phyloP scores from a whole-genome alignment of 2,113 vertebrate species.

The Mustelus asterias region DNA sequence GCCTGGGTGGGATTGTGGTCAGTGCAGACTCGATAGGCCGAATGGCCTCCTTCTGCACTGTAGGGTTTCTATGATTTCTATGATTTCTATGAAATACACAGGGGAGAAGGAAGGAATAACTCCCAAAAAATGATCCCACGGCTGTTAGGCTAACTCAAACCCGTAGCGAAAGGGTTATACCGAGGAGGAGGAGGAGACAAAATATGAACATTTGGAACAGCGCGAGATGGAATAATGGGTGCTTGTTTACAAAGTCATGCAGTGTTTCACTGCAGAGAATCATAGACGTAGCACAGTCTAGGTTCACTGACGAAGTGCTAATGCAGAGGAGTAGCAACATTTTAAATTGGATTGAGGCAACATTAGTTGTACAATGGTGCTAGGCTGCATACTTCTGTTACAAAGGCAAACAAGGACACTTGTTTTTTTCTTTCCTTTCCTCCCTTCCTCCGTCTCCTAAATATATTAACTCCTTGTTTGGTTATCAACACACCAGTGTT shows the following conservation, averaged over 20 bases:
- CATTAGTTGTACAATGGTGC: not conserved
- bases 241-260: not conserved
- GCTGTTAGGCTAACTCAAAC: not conserved
- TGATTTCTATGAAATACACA: no score
- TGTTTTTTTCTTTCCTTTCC: not conserved
- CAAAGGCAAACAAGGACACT: not conserved
- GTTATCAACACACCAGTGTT: not conserved
- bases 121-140: no score
- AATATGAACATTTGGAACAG: not conserved
- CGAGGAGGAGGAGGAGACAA: not conserved
- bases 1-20: no score
- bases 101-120: no score
- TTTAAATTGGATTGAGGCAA: slow-evolving; percentile 17
- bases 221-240: not conserved
- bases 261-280: not conserved
- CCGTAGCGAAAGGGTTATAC: not conserved
- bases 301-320: not conserved
- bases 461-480: not conserved
- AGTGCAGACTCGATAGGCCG: no score
- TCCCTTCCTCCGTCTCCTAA: not conserved
- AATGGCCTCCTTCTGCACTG: no score
- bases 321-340: not conserved
- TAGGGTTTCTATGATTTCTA: no score
- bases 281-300: not conserved
- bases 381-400: not conserved